Base-by-base conservation (phyloP, 2,888 invertebrate species). In the Orthonychiurus folsomi region DNA sequence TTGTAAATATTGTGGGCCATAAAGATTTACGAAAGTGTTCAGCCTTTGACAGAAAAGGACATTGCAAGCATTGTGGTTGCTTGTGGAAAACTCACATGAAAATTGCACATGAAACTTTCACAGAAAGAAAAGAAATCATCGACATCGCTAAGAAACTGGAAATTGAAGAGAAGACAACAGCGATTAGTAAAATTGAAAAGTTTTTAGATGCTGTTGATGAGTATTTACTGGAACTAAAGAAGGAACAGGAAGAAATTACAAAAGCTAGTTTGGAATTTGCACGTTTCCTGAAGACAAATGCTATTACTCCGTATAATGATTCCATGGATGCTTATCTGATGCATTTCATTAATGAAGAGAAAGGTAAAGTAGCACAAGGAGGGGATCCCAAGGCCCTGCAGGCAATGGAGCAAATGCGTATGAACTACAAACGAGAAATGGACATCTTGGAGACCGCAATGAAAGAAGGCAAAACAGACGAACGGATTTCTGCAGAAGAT, bases 221-320 rank as follows among this genome's bases (percentile, higher is more conserved):
- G 2, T 37, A 26, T n/a, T 3, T 47, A 3, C 2, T 3, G 23
- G 48, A 48, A 9, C 26, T 59, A 23, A 9, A 50, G 2, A 20
- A 59, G 5, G 59, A 59, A 59, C 48, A 50, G 20, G 3, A 15
- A 3, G 15, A 23, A 50, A 48, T 59, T 12, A 50, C 20, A 12
- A 50, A 48, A 2, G 21, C 59, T 21, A 21, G 48, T 50, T 12
- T 26, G 9, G 3, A 21, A 24, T 59, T 59, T 50, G 59, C 59
- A 3, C 2, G 20, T n/a, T 59, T 59, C 24, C 50, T 59, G 3
- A 59, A 59, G 26, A 9, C 47, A 23, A 37, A 59, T 23, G 59
- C 59, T 5, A 59, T 59, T 5, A 59, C 59, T 3, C 59, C 59
- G 5, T 59, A 48, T 23, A 59, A 59, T 23, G 50, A 59, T 23